Evolutionary conservation across 2,888 invertebrate genomes (phyloP).

Genomic region (Erannis defoliaria): DNA sequence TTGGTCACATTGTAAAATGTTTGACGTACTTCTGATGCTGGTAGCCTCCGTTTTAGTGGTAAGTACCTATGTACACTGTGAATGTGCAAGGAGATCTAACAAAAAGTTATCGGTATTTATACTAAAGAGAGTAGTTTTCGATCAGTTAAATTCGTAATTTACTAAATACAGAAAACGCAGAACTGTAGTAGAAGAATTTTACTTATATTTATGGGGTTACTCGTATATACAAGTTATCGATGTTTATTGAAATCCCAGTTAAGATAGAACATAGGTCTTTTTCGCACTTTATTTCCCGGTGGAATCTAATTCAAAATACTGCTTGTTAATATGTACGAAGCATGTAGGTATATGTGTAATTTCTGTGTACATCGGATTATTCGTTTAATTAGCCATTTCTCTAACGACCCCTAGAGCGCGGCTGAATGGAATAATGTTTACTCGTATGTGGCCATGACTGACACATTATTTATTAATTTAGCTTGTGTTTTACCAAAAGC

Average conservation of each 20-base stretch:
- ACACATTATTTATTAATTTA: too few relatives aligned
- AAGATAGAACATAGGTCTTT: too few relatives aligned
- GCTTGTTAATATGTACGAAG: too few relatives aligned
- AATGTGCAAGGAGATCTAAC: slow-evolving; percentile 3
- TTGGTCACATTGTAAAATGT: slow-evolving; percentile 76
- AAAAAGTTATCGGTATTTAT: neutral
- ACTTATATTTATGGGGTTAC: neutral
- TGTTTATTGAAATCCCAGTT: neutral
- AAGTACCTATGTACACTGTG: slow-evolving; percentile 3
- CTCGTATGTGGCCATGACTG: too few relatives aligned
- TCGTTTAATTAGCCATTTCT: too few relatives aligned
- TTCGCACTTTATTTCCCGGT: too few relatives aligned
- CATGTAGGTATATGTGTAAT: neutral
- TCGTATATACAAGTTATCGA: neutral
- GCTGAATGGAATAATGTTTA: too few relatives aligned
- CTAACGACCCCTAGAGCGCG: too few relatives aligned
- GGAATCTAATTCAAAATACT: too few relatives aligned
- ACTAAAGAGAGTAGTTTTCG: neutral
- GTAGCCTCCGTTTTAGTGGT: slow-evolving; percentile 47
- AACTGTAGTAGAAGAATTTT: neutral
- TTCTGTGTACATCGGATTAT: neutral
- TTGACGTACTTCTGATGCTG: slow-evolving; percentile 46
- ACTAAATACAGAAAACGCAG: neutral
- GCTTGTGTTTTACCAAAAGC: too few relatives aligned
- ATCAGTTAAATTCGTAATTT: slow-evolving; percentile 9